Evolutionary conservation across 1,140 invertebrate genomes (phyloP), one percentile per base, ranked within the genome.

Genomic region (Drosophila gunungcola): DNA sequence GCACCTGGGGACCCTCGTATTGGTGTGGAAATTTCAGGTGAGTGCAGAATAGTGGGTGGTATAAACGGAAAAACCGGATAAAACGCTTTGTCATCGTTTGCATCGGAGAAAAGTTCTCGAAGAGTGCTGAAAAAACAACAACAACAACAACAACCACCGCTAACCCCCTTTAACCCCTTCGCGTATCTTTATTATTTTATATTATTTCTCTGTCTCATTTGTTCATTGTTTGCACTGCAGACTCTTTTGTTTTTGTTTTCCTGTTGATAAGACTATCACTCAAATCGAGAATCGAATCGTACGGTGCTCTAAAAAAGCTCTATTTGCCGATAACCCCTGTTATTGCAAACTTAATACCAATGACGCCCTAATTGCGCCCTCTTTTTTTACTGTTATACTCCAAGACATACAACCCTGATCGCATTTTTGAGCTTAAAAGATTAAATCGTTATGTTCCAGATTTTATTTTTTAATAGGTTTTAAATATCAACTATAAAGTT

Each of bases 11-110:
- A 27, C 96, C 96, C n/a, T 94, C 94, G 0, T 97, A 96, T 77
- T 97, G 97, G 97, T 97, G 97, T 92, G 94, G 94, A 51, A 96
- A 96, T 85, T 93, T 97, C 73, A 96, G 94, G 96, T 91, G 52
- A 89, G 85, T 88, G 55, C 12, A 61, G 12, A 95, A 78, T 32
- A 32, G 39, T 62, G 76, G 82, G 52, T 32, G 62, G 53, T 12
- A 43, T 16, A 49, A 36, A 60, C 34, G 42, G 67, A 34, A 43
- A 42, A 36, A 45, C 16, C 39, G 49, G 39, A 58, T 34, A 83
- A 82, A 83, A 29, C 53, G 68, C 61, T 49, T 60, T 72, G 61
- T 78, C 58, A 78, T 56, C 56, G 39, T 6, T 32, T 32, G 29
- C 27, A 41, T 6, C 11, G 36, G 27, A n/a, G 32, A 69, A 70